Base-by-base conservation (phyloP, 2,797 vertebrate species). In the Lacerta bilineata region DNA sequence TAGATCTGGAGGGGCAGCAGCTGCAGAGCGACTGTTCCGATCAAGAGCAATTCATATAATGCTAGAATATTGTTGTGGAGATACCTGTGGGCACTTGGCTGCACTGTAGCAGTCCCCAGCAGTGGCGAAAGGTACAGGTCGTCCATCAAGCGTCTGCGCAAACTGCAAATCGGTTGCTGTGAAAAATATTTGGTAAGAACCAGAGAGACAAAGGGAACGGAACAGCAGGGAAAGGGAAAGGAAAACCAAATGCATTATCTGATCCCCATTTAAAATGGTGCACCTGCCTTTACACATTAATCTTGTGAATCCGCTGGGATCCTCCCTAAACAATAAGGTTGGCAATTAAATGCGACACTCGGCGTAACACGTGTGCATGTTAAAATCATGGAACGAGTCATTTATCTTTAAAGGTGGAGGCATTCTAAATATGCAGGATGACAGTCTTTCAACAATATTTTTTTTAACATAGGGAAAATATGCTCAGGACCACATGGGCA, bases 21-120 rank as follows among this genome's bases (percentile, higher is more conserved):
- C 18, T 80, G 79, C 84, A 85, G 33, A 2, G 2, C 77, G 27
- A 79, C 59, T 89, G 81, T 80, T 75, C 72, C 0, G 8, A 90
- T 92, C 82, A 89, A 79, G 80, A 85, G 84, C 90, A 94, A 94
- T 89, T 94, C 91, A 91, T 29, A 92, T 59, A 86, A 76, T 61
- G 55, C 6, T 64, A 75, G 87, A 88, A 91, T 29, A 61, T 59
- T 92, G 15, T 59, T 87, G 83, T 90, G 84, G 88, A 68, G 96
- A 90, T 97, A 99, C 99, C 98, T 99, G 98, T 10, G 99, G 98
- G 95, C 99, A 99, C 74, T 96, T 97, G 94, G 98, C 97, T 25
- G 98, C 98, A 7, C 99, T 99, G 96, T 98, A 99, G 96, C 99
- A 99, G 96, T 99, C 98, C 91, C 99, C 98, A 33, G 98, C 98